These are phyloP conservation scores for Sanderia malayensis DNA, from an alignment of 30 jellyfish, hydroid and myxozoan genomes.

Conservation along the genomic window DNA sequence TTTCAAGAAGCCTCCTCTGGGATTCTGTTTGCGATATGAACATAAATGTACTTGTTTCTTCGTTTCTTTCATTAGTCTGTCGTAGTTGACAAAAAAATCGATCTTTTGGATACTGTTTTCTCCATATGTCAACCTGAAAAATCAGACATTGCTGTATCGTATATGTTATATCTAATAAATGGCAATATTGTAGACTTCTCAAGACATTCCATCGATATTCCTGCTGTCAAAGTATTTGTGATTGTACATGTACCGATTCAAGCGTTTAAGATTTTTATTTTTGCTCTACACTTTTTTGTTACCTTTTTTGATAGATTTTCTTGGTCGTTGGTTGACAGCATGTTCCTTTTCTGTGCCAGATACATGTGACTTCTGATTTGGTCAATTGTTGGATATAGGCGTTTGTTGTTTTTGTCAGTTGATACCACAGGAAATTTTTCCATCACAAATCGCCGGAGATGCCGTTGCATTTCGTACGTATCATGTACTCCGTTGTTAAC, in stretches of 20 bases:
- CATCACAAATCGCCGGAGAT: background rate
- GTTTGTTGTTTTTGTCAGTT: background rate
- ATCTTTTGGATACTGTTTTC: background rate
- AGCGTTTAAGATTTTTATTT: no score
- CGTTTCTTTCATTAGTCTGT: background rate
- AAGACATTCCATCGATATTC: no score
- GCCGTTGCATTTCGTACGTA: background rate
- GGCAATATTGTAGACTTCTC: no score
- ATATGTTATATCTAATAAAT: no score
- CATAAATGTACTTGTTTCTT: background rate
- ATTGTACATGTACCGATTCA: background rate
- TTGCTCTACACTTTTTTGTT: no score
- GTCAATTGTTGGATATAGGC: background rate
- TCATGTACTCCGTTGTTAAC: background rate
- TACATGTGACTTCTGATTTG: background rate
- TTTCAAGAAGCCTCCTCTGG: background rate
- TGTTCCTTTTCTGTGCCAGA: background rate
- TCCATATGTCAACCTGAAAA: background rate
- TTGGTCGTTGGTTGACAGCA: background rate
- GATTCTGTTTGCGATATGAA: background rate
- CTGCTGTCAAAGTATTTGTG: no score
- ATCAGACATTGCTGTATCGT: no score
- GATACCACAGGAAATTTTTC: background rate
- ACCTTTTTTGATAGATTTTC: background rate
- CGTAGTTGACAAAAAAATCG: background rate